Percentiles rank a stretch among this genome's conserved stretches.
Evolutionary conservation across 23 tunicate genomes (phyloP).

Genomic region (Ciona savignyi): DNA sequence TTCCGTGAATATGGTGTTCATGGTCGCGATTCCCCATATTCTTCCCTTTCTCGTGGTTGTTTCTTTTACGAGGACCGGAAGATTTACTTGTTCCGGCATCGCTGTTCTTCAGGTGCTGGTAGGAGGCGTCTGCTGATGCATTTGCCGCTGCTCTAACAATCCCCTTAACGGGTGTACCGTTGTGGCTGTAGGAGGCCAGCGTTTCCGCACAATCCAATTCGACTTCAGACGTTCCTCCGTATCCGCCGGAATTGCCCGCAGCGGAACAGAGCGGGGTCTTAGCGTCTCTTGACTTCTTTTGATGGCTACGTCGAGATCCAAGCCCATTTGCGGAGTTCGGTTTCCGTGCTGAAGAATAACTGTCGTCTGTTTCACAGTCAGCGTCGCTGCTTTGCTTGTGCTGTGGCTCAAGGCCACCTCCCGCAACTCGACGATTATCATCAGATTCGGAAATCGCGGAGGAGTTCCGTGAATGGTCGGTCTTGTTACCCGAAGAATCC

Average conservation of each 20-base stretch:
- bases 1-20: conserved; percentile 5
- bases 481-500: not conserved
- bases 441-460: conserved; percentile 50
- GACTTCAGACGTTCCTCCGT: conserved; percentile 39
- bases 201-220: conserved; percentile 45
- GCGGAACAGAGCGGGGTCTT: conserved; percentile 8
- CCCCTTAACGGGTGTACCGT: conserved; percentile 16
- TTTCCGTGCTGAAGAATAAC: not conserved
- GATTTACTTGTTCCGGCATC: not conserved
- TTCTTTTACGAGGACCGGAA: conserved; percentile 1
- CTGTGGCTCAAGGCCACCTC: not conserved
- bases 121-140: conserved; percentile 1
- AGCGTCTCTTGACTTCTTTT: conserved; percentile 9
- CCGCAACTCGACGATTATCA: conserved; percentile 9
- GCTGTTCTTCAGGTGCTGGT: not conserved
- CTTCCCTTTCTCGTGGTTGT: not conserved
- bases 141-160: conserved; percentile 9
- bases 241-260: conserved; percentile 1
- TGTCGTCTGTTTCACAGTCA: conserved; percentile 53
- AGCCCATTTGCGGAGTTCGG: not conserved
- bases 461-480: conserved; percentile 11
- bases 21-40: not conserved
- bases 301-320: not conserved
- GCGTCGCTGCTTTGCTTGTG: conserved; percentile 42
- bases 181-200: conserved; percentile 30